These are phyloP conservation scores for Drosophila lutescens DNA, from an alignment of 2,888 invertebrate species.

Conservation along the genomic window DNA sequence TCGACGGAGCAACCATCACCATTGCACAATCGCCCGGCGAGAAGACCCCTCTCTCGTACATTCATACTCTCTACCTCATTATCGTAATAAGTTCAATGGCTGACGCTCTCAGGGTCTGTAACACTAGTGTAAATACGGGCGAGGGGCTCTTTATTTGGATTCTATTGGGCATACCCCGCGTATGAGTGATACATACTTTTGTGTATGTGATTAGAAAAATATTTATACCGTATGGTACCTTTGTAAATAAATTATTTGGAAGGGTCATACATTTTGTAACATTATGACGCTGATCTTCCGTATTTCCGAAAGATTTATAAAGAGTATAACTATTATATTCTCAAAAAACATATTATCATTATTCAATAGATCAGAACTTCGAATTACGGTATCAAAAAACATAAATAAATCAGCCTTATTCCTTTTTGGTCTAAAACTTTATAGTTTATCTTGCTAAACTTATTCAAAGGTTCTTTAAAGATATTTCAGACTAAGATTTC, in stretches of 20 bases:
- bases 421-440: too few species aligned
- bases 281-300: too few species aligned
- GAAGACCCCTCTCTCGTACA: constrained; percentile 1
- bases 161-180: not conserved
- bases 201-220: not conserved
- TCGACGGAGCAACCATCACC: constrained; percentile 17
- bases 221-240: not conserved
- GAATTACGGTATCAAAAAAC: too few species aligned
- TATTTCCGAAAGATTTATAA: too few species aligned
- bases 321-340: too few species aligned
- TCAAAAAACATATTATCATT: too few species aligned
- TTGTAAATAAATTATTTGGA: too few species aligned
- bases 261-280: too few species aligned
- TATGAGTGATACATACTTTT: not conserved
- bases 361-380: too few species aligned
- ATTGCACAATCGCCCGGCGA: constrained; percentile 55
- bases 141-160: constrained; percentile 2
- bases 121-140: constrained; percentile 13
- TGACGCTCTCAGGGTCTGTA: constrained; percentile 41
- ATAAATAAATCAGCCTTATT: too few species aligned
- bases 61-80: constrained; percentile 20
- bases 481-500: not conserved
- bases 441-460: not conserved
- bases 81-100: constrained; percentile 55
- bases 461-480: not conserved